Evolutionary conservation across 2,888 invertebrate genomes (phyloP), one percentile per base, ranked within the genome.

Genomic region (Plutella xylostella): DNA sequence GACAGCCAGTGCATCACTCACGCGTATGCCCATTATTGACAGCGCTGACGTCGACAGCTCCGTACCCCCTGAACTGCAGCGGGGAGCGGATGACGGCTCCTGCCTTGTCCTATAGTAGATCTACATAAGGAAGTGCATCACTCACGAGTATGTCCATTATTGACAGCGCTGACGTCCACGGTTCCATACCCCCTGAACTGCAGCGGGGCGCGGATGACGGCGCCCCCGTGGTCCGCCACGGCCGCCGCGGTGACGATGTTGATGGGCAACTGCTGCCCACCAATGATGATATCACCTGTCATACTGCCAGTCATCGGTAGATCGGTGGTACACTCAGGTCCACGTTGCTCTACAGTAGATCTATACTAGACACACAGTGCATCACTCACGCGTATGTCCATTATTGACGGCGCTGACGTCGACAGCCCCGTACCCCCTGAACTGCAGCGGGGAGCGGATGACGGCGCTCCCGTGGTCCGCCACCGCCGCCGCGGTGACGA

Each of bases 181-280:
- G 64, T 53, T 0, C 50, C 46, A 51, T 79, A 79, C 1, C 79
- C 78, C n/a, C 69, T 53, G 54, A 73, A 68, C 33, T 56, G 54
- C 14, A 83, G 63, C 0, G 76, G 77, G 0, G 78, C 79, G 2
- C 67, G 53, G 46, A 83, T 66, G 52, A 74, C 72, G 60, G 72
- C 52, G 57, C 71, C 56, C 72, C 76, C 55, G 56, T 61, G 51
- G 68, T 82, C 87, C 37, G 85, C 68, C 9, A 86, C 55, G 0
- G 89, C 83, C 2, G 85, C 72, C 6, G 85, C 74, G 6, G 80
- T 74, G 52, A 85, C 75, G 42, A 94, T 87, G 70, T 93, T 87
- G 54, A 94, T 92, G 0, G 94, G 94, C 0, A 93, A 93, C 68
- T 94, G 94, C 31, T 74, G 69, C 30, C n/a, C n/a, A n/a, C n/a